Evolutionary conservation across 30 jellyfish, hydroid and myxozoan genomes (phyloP), one percentile per base, ranked within the genome.

Genomic region (Rhopilema esculentum): DNA sequence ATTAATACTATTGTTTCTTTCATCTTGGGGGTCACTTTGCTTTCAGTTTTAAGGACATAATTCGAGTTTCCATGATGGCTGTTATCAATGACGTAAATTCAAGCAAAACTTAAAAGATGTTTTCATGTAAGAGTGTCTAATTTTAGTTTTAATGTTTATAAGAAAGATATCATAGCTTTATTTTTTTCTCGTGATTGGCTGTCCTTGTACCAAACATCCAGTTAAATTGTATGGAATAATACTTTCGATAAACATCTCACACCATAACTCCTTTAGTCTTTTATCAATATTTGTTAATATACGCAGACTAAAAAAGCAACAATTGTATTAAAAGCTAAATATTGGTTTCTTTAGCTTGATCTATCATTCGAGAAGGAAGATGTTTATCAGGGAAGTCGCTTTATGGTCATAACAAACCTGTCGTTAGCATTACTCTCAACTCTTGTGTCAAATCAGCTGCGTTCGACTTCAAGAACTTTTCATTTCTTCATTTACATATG

Each of bases 381-480:
- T 40, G 57, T 40, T 40, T 40, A 40, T 2, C 57, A 40, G 12
- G 57, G 57, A 40, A 40, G 57, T 40, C 57, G 57, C 57, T 40
- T 2, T 40, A 12, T 40, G 57, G 57, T 40, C 57, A 12, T 40
- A 2, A 40, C 57, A 40, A 40, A 12, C 6, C 57, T 40, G 57
- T 2, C 9, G 57, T 40, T 40, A 40, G 57, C 57, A 2, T 40
- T 2, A 12, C 6, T 40, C 57, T 31, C 25, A 24, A 75, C 67
- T 1, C 20, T 49, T 75, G 15, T 52, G 28, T 75, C 33, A 8
- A 27, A 52, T 52, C 85, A 68, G 79, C 79, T 68, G 79, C 79
- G 23, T 40, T 40, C 12, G 57, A 40, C 57, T 40, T 12, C 12
- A 40, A 40, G 57, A 6, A 40, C 57, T 40, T 40, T 40, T 12